Base-by-base conservation (phyloP, 1,140 invertebrate genomes). In the Centruroides sculpturatus region DNA sequence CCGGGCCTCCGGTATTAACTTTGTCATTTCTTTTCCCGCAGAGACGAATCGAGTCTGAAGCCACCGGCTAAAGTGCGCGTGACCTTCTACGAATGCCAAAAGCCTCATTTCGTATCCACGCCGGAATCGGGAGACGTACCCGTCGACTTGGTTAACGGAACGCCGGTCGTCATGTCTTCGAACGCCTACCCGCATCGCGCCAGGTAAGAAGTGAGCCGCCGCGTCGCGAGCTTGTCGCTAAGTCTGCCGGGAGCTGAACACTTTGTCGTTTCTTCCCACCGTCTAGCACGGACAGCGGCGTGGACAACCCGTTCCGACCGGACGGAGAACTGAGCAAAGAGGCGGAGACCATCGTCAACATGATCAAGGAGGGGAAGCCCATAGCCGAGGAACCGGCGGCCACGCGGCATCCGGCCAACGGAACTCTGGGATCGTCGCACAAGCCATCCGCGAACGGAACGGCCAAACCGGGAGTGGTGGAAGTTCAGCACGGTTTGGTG, bases 251-350 rank as follows among this genome's bases (percentile, higher is more conserved):
- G 1, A 23, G 23, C 23, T 23, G 23, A 23, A 23, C 23, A 1
- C 23, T 23, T 2, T 23, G 1, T 23, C 1, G 23, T 23, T 23
- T 23, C 23, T 23, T 23, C 23, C 23, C 23, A 23, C 23, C 23
- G 54, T 57, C 7, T 35, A 57, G 56, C 12, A 48, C 86, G 67
- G 92, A 95, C 71, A 93, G 86, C 71, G 89, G 89, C 55, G 92
- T 90, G 84, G 93, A 97, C 74, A 97, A 96, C 76, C 92, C 92
- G 41, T 97, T 96, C 80, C 83, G 91, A 73, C 92, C 92, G 6
- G 92, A 92, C 69, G 92, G 92, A 54, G 90, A 96, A 75, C 76
- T 97, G 63, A 91, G 87, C 66, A 81, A 87, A 70, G 92, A 97
- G 75, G 92, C 92, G 23, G 92, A 96, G 72, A 88, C 94, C 76